Evolutionary conservation across 1,140 invertebrate genomes (phyloP).

Genomic region (Leptinotarsa undecemlineata): DNA sequence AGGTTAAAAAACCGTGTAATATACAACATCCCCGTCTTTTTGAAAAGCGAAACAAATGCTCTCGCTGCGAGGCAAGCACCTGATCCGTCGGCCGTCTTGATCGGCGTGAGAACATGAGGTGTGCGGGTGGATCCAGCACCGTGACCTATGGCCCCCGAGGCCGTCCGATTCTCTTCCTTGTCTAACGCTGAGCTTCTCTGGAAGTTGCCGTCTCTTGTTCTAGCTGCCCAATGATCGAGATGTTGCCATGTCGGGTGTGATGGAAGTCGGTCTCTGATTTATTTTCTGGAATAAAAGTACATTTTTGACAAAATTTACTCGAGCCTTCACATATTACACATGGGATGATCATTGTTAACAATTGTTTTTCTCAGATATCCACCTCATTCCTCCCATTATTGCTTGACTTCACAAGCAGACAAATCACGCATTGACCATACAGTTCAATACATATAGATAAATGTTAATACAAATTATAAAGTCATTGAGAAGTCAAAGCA

Average conservation of each 20-base stretch:
- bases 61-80: not conserved
- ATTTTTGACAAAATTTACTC: no score
- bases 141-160: constrained; percentile 4
- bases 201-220: not conserved
- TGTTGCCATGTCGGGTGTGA: not conserved
- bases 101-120: constrained; percentile 7
- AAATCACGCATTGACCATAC: no score
- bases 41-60: constrained; percentile 1
- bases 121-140: constrained; percentile 1
- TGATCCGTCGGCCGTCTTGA: constrained; percentile 7
- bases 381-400: no score
- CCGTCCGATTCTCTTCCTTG: not conserved
- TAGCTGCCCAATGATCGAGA: not conserved
- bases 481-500: no score
- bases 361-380: no score
- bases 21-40: not conserved
- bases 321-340: no score
- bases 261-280: not conserved
- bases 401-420: no score
- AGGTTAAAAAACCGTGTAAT: not conserved
- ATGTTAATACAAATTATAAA: no score
- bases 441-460: no score
- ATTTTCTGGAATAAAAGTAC: no score
- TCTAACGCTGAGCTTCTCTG: not conserved
- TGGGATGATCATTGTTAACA: no score